phyloP scores from a whole-genome alignment of 2,113 vertebrate genomes.

The Nanorana parkeri region DNA sequence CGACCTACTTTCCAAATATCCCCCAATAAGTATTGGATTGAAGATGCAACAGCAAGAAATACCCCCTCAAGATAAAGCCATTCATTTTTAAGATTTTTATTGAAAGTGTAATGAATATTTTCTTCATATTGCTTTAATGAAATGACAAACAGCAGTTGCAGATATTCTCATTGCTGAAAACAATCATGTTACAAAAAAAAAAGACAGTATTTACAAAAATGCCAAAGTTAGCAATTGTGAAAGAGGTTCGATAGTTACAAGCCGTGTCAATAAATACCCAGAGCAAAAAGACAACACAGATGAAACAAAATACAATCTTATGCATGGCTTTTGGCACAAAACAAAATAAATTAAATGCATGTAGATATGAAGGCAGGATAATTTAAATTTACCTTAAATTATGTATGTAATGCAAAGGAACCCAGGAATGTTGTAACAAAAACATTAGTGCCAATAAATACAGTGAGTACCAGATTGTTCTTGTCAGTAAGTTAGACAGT shows the following conservation, averaged over 20 bases:
- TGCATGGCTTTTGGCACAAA: constrained; percentile 66
- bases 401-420: constrained; percentile 76
- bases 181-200: constrained; percentile 74
- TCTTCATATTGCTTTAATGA: constrained; percentile 90
- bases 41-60: too few relatives aligned
- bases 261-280: constrained; percentile 88
- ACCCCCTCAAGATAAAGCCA: not conserved
- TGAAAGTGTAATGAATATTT: constrained; percentile 87
- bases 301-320: constrained; percentile 61
- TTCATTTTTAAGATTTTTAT: constrained; percentile 71
- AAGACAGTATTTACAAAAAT: constrained; percentile 81
- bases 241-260: constrained; percentile 78
- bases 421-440: constrained; percentile 73
- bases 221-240: constrained; percentile 82
- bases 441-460: constrained; percentile 71
- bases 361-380: constrained; percentile 75
- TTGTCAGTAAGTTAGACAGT: constrained; percentile 7
- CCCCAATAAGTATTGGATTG: too few relatives aligned
- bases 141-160: constrained; percentile 83
- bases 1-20: too few relatives aligned
- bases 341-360: constrained; percentile 75
- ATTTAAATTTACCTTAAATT: constrained; percentile 68
- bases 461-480: constrained; percentile 61
- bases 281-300: constrained; percentile 76
- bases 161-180: constrained; percentile 69